Evolutionary conservation across 2,888 invertebrate species (phyloP), one percentile per base, ranked within the genome.

Genomic region (Watsonalla cultraria): DNA sequence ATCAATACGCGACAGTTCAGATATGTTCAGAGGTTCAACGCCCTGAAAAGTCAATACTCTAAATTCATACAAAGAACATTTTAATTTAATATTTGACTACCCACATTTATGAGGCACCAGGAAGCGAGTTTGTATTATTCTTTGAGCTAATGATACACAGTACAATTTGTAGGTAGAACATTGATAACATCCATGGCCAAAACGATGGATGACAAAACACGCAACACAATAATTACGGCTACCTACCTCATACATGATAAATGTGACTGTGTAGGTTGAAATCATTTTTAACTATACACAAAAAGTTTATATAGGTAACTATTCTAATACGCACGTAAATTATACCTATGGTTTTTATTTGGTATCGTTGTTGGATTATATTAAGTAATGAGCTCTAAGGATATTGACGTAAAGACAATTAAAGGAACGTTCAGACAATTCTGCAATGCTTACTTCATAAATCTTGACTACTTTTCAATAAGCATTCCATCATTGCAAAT

Each of bases 211-310:
- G 80, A 82, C 78, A 80, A 74, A 75, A 74, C 84, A 85, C 86
- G 85, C 86, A 72, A 86, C 68, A 74, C 70, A 64, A 80, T 80
- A 85, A 85, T 86, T 84, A 85, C 64, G 76, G 70, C 68, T 68
- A 69, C 70, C 74, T 68, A 69, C 71, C 74, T 68, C 74, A 71
- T 80, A 72, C 65, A 78, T 78, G 79, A 82, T 78, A 75, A 59
- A 68, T 67, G 61, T 57, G 51, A 52, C 60, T 63, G 60, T 60
- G 61, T 60, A 58, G 56, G 52, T 63, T 58, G 59, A 64, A 49
- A 37, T 47, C 7, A 39, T 47, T 47, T 47, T 47, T 48, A 52
- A 39, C 39, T 37, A 45, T 39, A 52, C 24, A 54, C 42, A 51
- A 49, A 49, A 49, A 49, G 24, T 47, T 8, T 33, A 14, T 37